Percentiles rank a stretch among this genome's conserved stretches.
phyloP scores from a whole-genome alignment of 2,113 vertebrate genomes.

The Dissostichus mawsoni region DNA sequence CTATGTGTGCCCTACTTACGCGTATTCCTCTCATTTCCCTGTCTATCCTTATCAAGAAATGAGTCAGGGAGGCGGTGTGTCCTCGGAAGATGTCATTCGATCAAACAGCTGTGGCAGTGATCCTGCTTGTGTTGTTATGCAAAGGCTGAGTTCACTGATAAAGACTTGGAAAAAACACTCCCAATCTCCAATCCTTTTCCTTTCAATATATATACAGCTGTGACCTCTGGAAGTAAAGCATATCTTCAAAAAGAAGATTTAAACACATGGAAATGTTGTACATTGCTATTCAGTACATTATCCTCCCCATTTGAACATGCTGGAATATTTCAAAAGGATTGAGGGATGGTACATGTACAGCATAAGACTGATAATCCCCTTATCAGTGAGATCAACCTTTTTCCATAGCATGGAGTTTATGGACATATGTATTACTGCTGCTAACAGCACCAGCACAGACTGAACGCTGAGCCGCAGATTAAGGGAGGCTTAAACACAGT shows the following conservation, averaged over 20 bases:
- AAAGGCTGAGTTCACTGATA: not conserved
- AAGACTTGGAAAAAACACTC: no score
- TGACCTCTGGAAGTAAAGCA: not conserved
- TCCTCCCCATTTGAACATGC: not conserved
- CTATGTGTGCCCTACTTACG: no score
- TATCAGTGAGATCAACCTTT: conserved; percentile 27
- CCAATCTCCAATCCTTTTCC: not conserved
- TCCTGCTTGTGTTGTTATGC: not conserved
- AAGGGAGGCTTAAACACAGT: conserved; percentile 47
- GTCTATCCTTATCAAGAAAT: no score
- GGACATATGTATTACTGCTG: conserved; percentile 52
- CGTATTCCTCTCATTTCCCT: no score
- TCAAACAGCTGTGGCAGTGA: conserved; percentile 1
- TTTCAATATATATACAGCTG: not conserved
- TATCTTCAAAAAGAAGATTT: not conserved
- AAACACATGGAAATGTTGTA: not conserved
- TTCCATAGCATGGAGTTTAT: conserved; percentile 30
- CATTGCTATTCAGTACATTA: not conserved
- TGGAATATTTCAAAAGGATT: conserved; percentile 13
- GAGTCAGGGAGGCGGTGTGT: no score
- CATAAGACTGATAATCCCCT: conserved; percentile 42
- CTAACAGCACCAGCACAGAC: conserved; percentile 40
- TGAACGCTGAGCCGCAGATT: conserved; percentile 62
- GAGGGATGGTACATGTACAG: conserved; percentile 23
- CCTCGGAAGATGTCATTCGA: not conserved